phyloP scores from a whole-genome alignment of 2,797 vertebrate species.

The Leontopithecus rosalia region DNA sequence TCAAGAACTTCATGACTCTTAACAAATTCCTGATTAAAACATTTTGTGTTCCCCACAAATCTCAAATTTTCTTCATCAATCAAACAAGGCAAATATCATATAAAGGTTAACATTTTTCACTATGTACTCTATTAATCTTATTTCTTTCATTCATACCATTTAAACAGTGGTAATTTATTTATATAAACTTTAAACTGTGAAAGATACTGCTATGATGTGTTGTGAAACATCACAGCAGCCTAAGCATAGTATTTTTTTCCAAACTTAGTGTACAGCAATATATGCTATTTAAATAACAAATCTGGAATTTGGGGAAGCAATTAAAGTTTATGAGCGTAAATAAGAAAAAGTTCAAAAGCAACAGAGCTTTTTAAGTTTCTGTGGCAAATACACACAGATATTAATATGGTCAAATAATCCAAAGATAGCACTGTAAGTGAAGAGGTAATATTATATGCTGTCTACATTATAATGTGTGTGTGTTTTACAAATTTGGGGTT shows the following conservation, averaged over 20 bases:
- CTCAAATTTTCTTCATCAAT: not conserved
- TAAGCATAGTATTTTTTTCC: conserved; percentile 22
- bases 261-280: not conserved
- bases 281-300: conserved; percentile 57
- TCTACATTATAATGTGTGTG: not conserved
- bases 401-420: conserved; percentile 36
- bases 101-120: conserved; percentile 3
- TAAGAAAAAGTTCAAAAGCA: conserved; percentile 63
- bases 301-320: conserved; percentile 51
- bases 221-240: conserved; percentile 16
- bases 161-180: conserved; percentile 24
- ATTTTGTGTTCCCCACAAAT: conserved; percentile 3
- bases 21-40: conserved; percentile 35
- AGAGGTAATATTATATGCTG: not conserved
- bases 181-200: conserved; percentile 39
- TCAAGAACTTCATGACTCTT: conserved; percentile 23
- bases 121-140: not conserved
- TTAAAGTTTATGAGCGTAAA: conserved; percentile 67
- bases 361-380: conserved; percentile 53
- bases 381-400: conserved; percentile 35
- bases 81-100: conserved; percentile 1
- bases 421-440: not conserved
- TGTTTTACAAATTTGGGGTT: conserved; percentile 52
- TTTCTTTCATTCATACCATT: conserved; percentile 29
- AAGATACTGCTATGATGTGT: not conserved